Base-by-base conservation (phyloP, 1,140 invertebrate species). In the Ruditapes philippinarum region DNA sequence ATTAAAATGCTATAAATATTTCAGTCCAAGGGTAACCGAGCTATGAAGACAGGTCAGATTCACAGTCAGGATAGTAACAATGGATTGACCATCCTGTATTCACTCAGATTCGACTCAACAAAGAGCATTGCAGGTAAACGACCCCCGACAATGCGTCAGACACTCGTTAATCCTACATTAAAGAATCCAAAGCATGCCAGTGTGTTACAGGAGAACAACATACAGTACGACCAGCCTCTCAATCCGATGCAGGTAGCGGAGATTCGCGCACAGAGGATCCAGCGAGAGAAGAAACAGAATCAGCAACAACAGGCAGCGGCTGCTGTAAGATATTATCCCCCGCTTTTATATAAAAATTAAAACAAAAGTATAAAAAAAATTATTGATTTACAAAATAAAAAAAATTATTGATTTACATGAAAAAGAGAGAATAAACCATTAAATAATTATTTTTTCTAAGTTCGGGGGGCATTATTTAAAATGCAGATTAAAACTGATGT, bases 161-260 rank as follows among this genome's bases (percentile, higher is more conserved):
- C 97, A 33, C 96, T 97, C 57, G 97, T 97, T 79, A 97, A 97
- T 94, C 97, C 96, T 0, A 94, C 93, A 22, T 96, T 97, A 80
- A 98, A 98, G 93, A 98, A 98, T 96, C 97, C 97, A 7, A 99
- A 98, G 93, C 98, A 99, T 94, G 97, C 98, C 5, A 97, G 97
- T 36, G 97, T 98, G 51, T 95, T 99, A 88, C 96, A 97, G 40
- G 98, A 99, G 70, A 97, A 97, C 94, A 97, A 97, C 9, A 98
- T 99, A 70, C 97, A 97, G 93, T 98, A 98, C 93, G 98, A 99
- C 91, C 97, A 96, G 89, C 98, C 98, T 0, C 95, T 98, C 28
- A 97, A 97, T 83, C 98, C 0, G 5, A 97, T 97, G 91, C 97
- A 98, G 91, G 98, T 99, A 45, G 98, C 98, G 2, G 96, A 97